A percentile compares a stretch with the other conserved stretches of the same genome.
These are phyloP conservation scores for Dasyurus viverrinus DNA, from an alignment of 2,113 vertebrate genomes.

Conservation along the genomic window DNA sequence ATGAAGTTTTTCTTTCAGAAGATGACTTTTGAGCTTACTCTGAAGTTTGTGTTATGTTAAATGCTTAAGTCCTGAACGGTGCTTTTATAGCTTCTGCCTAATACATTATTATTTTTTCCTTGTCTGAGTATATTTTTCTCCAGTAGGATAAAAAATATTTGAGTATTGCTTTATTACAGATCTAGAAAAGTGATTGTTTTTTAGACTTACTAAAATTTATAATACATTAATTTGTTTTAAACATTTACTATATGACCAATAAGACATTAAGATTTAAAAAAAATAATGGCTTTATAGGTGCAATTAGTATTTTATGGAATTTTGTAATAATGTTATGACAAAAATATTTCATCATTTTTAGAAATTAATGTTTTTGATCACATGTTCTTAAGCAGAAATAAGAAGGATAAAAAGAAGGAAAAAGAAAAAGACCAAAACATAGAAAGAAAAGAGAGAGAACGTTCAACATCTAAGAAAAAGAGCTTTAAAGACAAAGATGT, in stretches of 20 bases:
- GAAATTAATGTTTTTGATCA: constrained; percentile 10
- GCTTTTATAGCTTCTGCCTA: background rate
- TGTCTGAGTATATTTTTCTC: background rate
- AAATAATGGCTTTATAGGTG: background rate
- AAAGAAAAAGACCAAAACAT: constrained; percentile 87
- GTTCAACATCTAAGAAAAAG: constrained; percentile 89
- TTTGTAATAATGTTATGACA: constrained; percentile 33
- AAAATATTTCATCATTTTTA: constrained; percentile 43
- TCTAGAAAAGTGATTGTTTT: background rate
- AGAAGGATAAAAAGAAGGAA: constrained; percentile 91
- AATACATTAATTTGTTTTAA: background rate
- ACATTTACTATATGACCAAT: background rate
- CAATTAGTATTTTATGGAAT: background rate
- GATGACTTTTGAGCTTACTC: background rate
- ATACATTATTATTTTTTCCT: background rate
- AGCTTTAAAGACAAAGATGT: constrained; percentile 89
- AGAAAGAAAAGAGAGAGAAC: constrained; percentile 87
- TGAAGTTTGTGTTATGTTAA: background rate
- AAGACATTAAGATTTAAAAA: background rate
- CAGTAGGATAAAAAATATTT: background rate
- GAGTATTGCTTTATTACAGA: background rate
- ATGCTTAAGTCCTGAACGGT: background rate
- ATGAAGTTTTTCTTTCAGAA: background rate
- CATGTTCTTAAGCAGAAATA: constrained; percentile 84
- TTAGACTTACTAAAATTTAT: background rate